Base-by-base conservation (phyloP, 2,113 vertebrate genomes). In the Dermatemys mawii region DNA sequence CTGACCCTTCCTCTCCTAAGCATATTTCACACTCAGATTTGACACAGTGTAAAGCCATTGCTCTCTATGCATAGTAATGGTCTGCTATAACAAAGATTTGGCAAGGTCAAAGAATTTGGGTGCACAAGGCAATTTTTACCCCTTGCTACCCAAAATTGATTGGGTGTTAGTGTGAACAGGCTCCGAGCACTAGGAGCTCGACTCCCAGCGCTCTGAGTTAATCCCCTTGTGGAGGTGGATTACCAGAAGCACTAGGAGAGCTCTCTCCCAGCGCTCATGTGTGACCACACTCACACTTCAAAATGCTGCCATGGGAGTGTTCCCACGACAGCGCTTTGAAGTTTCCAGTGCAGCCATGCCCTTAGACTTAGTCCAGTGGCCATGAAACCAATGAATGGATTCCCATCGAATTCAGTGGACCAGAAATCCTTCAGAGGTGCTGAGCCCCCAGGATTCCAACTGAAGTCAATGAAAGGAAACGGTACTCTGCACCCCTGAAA, bases 31-130 rank as follows among this genome's bases (percentile, higher is more conserved):
- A 70, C 94, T 84, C 76, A 1, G 10, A 32, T 82, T 83, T 88
- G 76, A 83, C 86, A 81, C 86, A 88, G 84, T 81, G 78, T 94
- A 96, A 35, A 92, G 88, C 35, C 44, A 17, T 57, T 96, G 96
- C 96, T 93, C 93, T 94, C 94, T 96, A 93, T 6, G 88, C 92
- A 91, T 84, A 94, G 84, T 81, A 85, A 91, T 70, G 84, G 88
- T 41, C 3, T 87, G 88, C 91, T 92, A 89, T 44, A 22, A 41
- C 82, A 55, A 93, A 90, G 83, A 93, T 90, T 57, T 97, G 97
- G 96, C 95, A 94, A 0, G 0, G 88, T 83, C 93, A 96, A 95
- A 97, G 91, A 79, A 96, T 83, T 8, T 35, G 86, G 94, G 73
- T 16, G 16, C 84, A 87, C 78, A 90, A 54, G 63, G 93, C 90